A percentile compares a stretch with the other conserved stretches of the same genome.
These are phyloP conservation scores for Hyperoplus immaculatus DNA, from an alignment of 2,797 vertebrate species.

Conservation along the genomic window DNA sequence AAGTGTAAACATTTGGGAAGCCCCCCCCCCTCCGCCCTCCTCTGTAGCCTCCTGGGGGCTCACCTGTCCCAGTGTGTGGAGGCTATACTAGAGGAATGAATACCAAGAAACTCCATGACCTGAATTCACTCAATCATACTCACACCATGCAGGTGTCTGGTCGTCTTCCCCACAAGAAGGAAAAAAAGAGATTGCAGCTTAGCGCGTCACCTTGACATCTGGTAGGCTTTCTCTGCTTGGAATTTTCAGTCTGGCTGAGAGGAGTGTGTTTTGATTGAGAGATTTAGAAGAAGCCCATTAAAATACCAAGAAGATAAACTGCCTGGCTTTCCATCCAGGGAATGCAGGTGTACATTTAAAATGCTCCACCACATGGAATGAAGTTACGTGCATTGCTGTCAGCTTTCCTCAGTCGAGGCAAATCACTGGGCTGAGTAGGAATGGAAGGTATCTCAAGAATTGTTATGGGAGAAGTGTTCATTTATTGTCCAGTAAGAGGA, in stretches of 20 bases:
- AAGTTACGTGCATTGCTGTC: neutral
- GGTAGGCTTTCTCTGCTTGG: slow-evolving; percentile 24
- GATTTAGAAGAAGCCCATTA: slow-evolving; percentile 35
- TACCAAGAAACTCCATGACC: slow-evolving; percentile 60
- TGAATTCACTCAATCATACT: slow-evolving; percentile 47
- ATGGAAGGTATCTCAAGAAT: neutral
- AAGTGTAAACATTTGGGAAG: slow-evolving; percentile 78
- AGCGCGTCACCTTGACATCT: slow-evolving; percentile 34
- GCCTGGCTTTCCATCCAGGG: neutral
- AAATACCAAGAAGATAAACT: slow-evolving; percentile 25
- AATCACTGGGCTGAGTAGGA: neutral
- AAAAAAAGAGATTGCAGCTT: slow-evolving; percentile 19
- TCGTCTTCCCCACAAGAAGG: neutral
- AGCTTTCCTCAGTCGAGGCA: neutral
- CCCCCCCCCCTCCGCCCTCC: slow-evolving; percentile 39
- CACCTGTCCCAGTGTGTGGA: slow-evolving; percentile 68
- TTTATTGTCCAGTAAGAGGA: neutral
- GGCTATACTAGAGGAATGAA: slow-evolving; percentile 36
- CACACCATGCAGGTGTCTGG: slow-evolving; percentile 33
- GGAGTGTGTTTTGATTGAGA: slow-evolving; percentile 49
- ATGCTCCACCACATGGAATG: neutral
- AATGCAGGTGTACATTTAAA: neutral
- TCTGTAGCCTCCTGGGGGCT: slow-evolving; percentile 70
- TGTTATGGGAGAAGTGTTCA: neutral
- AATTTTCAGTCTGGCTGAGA: slow-evolving; percentile 14